Evolutionary conservation across 64 coral and sea anemone species (phyloP), one percentile per base, ranked within the genome.

Genomic region (Catalaphyllia jardinei): DNA sequence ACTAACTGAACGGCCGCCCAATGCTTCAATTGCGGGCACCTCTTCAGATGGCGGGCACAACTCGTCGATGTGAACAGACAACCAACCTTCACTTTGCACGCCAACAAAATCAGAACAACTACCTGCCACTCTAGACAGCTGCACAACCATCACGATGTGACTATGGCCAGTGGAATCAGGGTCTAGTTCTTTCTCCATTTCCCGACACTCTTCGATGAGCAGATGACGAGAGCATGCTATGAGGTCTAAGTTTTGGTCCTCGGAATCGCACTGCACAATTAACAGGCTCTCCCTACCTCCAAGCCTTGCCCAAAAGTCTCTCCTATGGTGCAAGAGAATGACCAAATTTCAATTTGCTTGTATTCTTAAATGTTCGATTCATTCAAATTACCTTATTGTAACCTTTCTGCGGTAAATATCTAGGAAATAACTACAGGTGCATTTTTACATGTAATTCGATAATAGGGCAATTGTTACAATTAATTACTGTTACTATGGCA

Each of bases 61-160:
- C 49, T 98, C 95, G 72, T 98, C 95, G 62, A 98, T 98, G 79
- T 98, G 92, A 69, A 85, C 79, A 8, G 91, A 98, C 54, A 78
- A 31, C 95, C 95, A 98, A 11, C 52, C 62, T 84, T 91, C 91
- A 72, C 95, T 88, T 73, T 98, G 95, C 71, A 93, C 93, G 4
- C 88, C 83, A 73, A 98, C 86, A 72, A 98, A 98, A 27, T 88
- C 73, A 16, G 72, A 86, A 71, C 88, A 98, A 10, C 88, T 83
- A 50, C 88, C 91, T 27, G 88, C 79, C 38, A 98, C 90, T 28
- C 88, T 93, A 28, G 91, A 57, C 73, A 98, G 61, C 63, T 93
- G 95, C 8, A 98, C 86, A 22, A 98, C 90, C 18, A 98, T 67
- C 3, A 98, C 49, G 9, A 93, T 90, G 67, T 98, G 95, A 42